A percentile compares a stretch with the other conserved stretches of the same genome.
These are phyloP conservation scores for Drosophila arawakana DNA, from an alignment of 1,140 invertebrate genomes.

Conservation along the genomic window DNA sequence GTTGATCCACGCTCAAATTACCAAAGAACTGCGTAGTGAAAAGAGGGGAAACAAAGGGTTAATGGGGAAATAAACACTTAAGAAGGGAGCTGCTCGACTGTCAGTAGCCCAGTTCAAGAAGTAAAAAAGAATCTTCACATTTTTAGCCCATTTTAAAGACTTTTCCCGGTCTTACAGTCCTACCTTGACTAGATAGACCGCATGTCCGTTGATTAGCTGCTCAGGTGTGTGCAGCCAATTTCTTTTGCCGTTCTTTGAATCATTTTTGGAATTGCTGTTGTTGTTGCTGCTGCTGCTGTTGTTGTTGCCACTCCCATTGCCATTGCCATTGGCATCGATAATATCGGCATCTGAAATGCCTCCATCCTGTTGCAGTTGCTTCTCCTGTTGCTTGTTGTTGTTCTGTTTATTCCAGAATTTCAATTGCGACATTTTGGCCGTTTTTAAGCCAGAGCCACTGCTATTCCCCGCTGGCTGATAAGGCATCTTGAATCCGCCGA, in stretches of 20 bases:
- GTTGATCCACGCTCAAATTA: slow-evolving; percentile 95
- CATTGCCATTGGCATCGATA: slow-evolving; percentile 74
- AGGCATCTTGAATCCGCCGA: slow-evolving; percentile 51
- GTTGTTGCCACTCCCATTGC: slow-evolving; percentile 7
- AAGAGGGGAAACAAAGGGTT: not conserved
- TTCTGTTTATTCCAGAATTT: slow-evolving; percentile 87
- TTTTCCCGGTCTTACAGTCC: too few species aligned
- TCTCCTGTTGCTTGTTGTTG: slow-evolving; percentile 84
- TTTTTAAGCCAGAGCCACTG: slow-evolving; percentile 55
- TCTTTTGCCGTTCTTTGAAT: slow-evolving; percentile 85
- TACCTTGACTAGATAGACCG: slow-evolving; percentile 98
- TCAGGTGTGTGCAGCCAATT: slow-evolving; percentile 98
- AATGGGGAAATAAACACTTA: too few species aligned
- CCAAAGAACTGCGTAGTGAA: slow-evolving; percentile 92
- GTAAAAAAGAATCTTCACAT: too few species aligned
- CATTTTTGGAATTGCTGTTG: slow-evolving; percentile 68
- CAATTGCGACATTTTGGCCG: slow-evolving; percentile 86
- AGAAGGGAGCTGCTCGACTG: too few species aligned
- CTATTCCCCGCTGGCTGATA: slow-evolving; percentile 72
- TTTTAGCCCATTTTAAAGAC: too few species aligned
- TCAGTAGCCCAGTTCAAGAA: too few species aligned
- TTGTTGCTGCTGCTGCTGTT: slow-evolving; percentile 75
- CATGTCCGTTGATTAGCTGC: slow-evolving; percentile 96
- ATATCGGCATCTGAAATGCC: slow-evolving; percentile 57
- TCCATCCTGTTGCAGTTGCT: slow-evolving; percentile 64